Base-by-base conservation (phyloP, 1,140 invertebrate genomes). In the Macrosteles quadrilineatus region DNA sequence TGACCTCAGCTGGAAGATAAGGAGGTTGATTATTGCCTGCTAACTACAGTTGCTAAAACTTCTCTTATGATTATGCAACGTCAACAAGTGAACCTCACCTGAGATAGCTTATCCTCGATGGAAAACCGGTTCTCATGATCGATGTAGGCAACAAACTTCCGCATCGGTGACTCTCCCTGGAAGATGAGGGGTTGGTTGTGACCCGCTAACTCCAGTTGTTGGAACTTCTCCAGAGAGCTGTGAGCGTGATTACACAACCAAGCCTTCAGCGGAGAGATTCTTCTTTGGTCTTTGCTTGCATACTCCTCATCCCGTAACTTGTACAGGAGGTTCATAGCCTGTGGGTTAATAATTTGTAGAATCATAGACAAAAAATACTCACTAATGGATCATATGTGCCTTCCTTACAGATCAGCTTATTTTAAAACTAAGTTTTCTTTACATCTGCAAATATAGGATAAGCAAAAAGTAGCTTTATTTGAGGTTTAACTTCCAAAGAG, bases 241-340 rank as follows among this genome's bases (percentile, higher is more conserved):
- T 86, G 84, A 0, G 91, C 96, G 80, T 98, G 94, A 25, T 90
- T 90, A 75, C 91, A 93, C 0, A 98, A 80, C 96, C 96, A 98
- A 9, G 94, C 91, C 78, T 93, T 87, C 74, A 98, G 79, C 0
- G 96, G 95, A 11, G 93, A 96, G 71, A 94, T 86, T 75, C 92
- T 84, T 74, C 93, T 84, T 76, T 95, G 93, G 50, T 86, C 84
- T 87, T 92, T 74, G 53, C 73, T 76, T n/a, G 76, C 70, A 78
- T 90, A 89, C 75, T 93, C 86, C 72, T 89, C 87, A 79, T 93
- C 89, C 73, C 88, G 87, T 43, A 98, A 81, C 76, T 90, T 87
- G 78, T 96, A 94, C 1, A 98, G 81, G 45, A 96, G 84, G 85
- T 97, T 97, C 89, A 98, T 97, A 2, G 96, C 96, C 86, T 88